A percentile compares a stretch with the other conserved stretches of the same genome.
Conservation (phyloP, 2,113 vertebrate species). For the Dryoscopus gambensis region DNA sequence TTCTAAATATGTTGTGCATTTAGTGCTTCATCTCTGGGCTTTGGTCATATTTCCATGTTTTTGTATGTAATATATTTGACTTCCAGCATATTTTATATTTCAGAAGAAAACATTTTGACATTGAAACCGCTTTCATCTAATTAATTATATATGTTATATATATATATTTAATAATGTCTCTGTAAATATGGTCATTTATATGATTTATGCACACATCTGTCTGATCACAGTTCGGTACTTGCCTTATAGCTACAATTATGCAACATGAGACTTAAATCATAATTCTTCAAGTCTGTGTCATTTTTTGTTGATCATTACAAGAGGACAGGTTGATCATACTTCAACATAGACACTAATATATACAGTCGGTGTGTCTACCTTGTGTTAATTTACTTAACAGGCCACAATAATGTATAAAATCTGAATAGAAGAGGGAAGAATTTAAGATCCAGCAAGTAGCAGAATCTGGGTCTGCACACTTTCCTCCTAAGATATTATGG, state of each 20-base stretch:
- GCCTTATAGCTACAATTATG: background rate
- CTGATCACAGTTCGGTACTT: background rate
- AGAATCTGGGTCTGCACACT: background rate
- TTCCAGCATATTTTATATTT: background rate
- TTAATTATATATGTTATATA: background rate
- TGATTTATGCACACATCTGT: slow-evolving; percentile 23
- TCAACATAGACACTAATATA: background rate
- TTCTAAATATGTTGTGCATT: background rate
- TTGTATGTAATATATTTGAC: background rate
- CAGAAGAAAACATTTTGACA: background rate
- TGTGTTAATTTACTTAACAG: background rate
- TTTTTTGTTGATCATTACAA: background rate
- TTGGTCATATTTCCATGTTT: background rate
- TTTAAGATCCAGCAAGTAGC: background rate
- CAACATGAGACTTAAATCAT: background rate
- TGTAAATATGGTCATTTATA: slow-evolving; percentile 1
- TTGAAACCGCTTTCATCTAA: background rate
- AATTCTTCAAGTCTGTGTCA: background rate
- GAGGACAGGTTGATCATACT: background rate
- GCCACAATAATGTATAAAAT: background rate
- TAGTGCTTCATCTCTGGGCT: background rate
- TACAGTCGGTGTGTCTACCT: background rate
- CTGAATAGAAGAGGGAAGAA: background rate
- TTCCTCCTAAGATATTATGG: background rate
- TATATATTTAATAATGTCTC: background rate